Evolutionary conservation across 37 sponge, comb jelly and placozoan genomes (phyloP).

Genomic region (Amphimedon queenslandica): DNA sequence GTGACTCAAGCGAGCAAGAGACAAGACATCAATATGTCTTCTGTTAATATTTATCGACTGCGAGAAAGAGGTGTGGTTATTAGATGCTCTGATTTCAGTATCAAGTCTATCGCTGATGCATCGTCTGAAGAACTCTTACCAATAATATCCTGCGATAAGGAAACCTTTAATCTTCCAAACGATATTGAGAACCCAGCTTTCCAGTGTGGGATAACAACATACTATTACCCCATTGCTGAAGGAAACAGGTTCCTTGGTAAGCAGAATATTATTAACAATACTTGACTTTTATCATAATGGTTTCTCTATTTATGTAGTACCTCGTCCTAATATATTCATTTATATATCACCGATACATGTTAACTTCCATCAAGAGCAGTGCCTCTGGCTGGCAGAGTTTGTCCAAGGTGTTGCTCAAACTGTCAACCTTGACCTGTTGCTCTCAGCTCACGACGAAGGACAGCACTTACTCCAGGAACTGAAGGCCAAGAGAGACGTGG

Average conservation of each 20-base stretch:
- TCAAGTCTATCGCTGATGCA: constrained; percentile 25
- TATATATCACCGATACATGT: constrained; percentile 67
- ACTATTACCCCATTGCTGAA: constrained; percentile 47
- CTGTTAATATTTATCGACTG: constrained; percentile 37
- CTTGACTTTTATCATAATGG: neutral
- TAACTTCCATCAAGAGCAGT: constrained; percentile 65
- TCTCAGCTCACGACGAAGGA: constrained; percentile 30
- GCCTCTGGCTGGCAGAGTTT: constrained; percentile 78
- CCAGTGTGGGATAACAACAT: constrained; percentile 51
- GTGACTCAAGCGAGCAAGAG: constrained; percentile 34
- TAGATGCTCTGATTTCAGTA: constrained; percentile 55
- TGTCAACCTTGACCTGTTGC: constrained; percentile 57
- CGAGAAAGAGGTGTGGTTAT: constrained; percentile 66
- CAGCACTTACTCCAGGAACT: constrained; percentile 31
- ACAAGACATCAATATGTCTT: constrained; percentile 37
- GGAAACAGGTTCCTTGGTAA: constrained; percentile 51
- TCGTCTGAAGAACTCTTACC: constrained; percentile 24
- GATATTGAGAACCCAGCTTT: constrained; percentile 60
- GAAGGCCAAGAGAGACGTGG: constrained; percentile 10
- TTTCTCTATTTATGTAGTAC: constrained; percentile 35
- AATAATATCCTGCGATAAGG: constrained; percentile 71
- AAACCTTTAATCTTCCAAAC: constrained; percentile 68
- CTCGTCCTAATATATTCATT: constrained; percentile 69
- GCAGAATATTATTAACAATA: neutral
- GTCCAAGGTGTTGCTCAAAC: constrained; percentile 52